phyloP scores from a whole-genome alignment of 2,888 invertebrate genomes.

The Caenorhabditis sp. region DNA sequence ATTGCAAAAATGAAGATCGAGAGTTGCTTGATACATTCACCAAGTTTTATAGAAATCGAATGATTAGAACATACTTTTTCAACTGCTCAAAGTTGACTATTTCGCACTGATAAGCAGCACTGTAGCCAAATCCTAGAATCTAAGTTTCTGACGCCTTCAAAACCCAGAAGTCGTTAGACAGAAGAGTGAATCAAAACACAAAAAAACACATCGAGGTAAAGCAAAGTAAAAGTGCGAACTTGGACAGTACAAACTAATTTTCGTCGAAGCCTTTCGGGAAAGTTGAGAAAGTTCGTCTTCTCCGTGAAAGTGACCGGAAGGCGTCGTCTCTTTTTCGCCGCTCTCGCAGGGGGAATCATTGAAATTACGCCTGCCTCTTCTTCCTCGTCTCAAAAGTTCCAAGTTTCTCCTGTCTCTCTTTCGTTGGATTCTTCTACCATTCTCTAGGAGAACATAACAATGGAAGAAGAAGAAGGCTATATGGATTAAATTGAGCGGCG shows the following conservation, averaged over 20 bases:
- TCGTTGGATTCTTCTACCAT: conserved; percentile 1
- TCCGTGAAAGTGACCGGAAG: conserved; percentile 52
- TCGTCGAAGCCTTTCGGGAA: neutral
- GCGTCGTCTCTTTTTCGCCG: too few species aligned
- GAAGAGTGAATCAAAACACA: conserved; percentile 7
- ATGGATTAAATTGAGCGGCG: conserved; percentile 49
- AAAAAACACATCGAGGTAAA: neutral
- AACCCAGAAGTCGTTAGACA: neutral
- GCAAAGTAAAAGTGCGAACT: conserved; percentile 33
- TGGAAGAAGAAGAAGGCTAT: conserved; percentile 10
- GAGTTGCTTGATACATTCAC: too few species aligned
- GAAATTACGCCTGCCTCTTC: conserved; percentile 10
- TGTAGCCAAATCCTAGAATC: too few species aligned
- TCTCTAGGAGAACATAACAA: conserved; percentile 19
- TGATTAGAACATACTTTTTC: too few species aligned
- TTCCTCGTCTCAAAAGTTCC: neutral
- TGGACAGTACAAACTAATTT: conserved; percentile 19
- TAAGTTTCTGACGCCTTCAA: too few species aligned
- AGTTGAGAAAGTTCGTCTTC: conserved; percentile 37
- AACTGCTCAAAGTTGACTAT: too few species aligned
- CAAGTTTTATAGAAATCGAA: too few species aligned
- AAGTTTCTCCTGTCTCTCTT: neutral
- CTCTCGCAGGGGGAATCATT: conserved; percentile 3
- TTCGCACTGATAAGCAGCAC: too few species aligned
- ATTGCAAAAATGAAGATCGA: too few species aligned